Conservation (phyloP, 2,888 invertebrate species). For the Nephrotoma flavescens region DNA sequence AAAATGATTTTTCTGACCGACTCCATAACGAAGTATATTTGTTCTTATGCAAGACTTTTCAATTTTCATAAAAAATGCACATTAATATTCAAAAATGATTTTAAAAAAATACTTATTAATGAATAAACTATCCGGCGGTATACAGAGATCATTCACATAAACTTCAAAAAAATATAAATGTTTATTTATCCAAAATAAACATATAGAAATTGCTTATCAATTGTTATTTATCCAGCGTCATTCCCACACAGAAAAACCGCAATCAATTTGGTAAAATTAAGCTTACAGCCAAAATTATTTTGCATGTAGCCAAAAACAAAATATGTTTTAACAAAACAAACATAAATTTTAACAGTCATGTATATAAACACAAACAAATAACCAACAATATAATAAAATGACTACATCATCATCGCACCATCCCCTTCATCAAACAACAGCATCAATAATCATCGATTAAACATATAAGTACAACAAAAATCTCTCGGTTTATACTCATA, state of each 20-base stretch:
- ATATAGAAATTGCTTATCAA: background rate
- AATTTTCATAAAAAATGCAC: background rate
- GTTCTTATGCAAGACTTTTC: background rate
- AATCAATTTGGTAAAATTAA: background rate
- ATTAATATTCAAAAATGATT: background rate
- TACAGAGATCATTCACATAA: no score
- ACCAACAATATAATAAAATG: background rate
- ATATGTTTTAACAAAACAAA: background rate
- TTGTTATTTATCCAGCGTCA: background rate
- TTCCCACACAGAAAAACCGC: background rate
- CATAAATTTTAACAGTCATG: background rate
- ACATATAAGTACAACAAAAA: background rate
- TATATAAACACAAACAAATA: background rate
- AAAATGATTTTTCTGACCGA: background rate
- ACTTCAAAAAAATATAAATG: no score
- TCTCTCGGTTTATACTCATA: background rate
- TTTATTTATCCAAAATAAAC: background rate
- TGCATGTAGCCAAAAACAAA: background rate
- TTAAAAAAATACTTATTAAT: background rate
- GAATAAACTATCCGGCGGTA: background rate
- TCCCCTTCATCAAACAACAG: background rate
- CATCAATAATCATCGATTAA: background rate
- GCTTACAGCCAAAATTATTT: background rate
- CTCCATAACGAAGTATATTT: no score
- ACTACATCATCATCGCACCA: background rate